Evolutionary conservation across 1,140 invertebrate genomes (phyloP), one percentile per base, ranked within the genome.

Genomic region (Drosophila novamexicana): DNA sequence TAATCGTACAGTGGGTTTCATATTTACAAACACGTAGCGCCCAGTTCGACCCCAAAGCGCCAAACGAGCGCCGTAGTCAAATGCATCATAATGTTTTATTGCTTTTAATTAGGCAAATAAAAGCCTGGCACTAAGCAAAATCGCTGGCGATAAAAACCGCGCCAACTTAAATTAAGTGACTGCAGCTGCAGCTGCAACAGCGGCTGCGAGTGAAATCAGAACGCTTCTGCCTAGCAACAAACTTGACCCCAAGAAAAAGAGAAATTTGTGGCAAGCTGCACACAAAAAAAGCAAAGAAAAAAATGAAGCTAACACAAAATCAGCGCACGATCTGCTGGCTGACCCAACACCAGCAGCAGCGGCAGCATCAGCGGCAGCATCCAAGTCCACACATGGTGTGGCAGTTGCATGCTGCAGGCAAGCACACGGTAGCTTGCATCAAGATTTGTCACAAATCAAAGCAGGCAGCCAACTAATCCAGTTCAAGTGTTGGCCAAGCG

Each of bases 401-500:
- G 37, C 59, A 54, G 65, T 56, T 58, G 81, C 82, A 85, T 66
- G 81, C 82, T 72, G 73, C 81, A 83, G 70, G 62, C 73, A 29
- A 59, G 79, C 78, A 83, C 69, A 77, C 79, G 66, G 79, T 74
- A 89, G 83, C 83, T 74, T 49, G 76, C 83, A 88, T 88, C 84
- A 86, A 88, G 83, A 88, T 89, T 88, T 88, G 83, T 88, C 84
- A 88, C 83, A 88, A 88, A 88, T 88, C 83, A 88, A 88, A 77
- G 80, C 77, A 59, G 54, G 63, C 84, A 89, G 68, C 79, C 73
- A 89, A 88, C 83, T 88, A 88, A 88, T 88, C 83, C 83, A 88
- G 83, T 88, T 89, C 80, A 88, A 80, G 79, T 83, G 77, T 61
- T 77, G 77, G 74, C 81, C 72, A 72, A 66, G 75, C 58, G 36